phyloP scores from a whole-genome alignment of 1,140 invertebrate species.

The Neodiprion virginianus region DNA sequence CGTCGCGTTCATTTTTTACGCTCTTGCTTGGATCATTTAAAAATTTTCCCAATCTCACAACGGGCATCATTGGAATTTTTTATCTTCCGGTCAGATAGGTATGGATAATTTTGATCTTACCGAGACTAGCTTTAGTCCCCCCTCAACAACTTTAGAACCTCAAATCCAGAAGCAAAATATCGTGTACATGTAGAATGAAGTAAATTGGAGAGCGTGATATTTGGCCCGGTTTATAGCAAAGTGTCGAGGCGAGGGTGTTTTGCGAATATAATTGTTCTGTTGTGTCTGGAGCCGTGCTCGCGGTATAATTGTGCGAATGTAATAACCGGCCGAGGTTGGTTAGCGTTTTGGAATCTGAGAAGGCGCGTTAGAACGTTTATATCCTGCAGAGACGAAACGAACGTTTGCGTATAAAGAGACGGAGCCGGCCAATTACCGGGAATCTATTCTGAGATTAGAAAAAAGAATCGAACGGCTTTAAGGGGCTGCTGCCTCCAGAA shows the following conservation, averaged over 20 bases:
- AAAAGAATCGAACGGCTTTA: not conserved
- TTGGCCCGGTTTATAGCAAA: too few relatives aligned
- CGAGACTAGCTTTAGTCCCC: too few relatives aligned
- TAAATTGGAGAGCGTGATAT: too few relatives aligned
- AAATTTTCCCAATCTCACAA: not conserved
- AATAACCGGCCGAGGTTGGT: not conserved
- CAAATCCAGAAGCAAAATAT: too few relatives aligned
- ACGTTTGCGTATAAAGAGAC: not conserved
- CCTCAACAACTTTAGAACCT: too few relatives aligned
- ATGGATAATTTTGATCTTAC: too few relatives aligned
- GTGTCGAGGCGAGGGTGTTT: too few relatives aligned
- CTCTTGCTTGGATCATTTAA: too few relatives aligned
- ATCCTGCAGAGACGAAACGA: not conserved
- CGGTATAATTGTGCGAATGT: too few relatives aligned
- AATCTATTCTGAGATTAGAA: conserved; percentile 4
- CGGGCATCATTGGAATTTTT: not conserved
- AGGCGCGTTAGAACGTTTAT: too few relatives aligned
- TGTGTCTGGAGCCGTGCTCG: not conserved
- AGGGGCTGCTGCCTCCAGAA: not conserved
- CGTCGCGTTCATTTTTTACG: too few relatives aligned
- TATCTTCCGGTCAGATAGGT: not conserved
- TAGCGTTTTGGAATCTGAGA: not conserved
- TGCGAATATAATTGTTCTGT: not conserved
- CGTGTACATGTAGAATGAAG: too few relatives aligned
- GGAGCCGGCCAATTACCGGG: conserved; percentile 3